Base-by-base conservation (phyloP, 1,140 invertebrate species). In the Nixonia krombeini region DNA sequence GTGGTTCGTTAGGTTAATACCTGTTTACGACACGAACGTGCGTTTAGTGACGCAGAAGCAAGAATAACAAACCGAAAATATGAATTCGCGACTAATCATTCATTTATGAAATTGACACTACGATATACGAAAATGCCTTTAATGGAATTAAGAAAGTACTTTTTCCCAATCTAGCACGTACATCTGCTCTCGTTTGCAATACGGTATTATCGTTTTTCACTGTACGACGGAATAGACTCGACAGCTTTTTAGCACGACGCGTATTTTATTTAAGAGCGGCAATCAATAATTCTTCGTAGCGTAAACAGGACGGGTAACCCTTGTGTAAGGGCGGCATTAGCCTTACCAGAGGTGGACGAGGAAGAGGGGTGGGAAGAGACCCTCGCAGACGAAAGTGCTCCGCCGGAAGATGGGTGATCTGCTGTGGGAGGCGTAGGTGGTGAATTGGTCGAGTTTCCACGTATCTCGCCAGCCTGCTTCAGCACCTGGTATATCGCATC, bases 401-500 rank as follows among this genome's bases (percentile, higher is more conserved):
- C 77, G 73, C 75, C 71, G 73, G 81, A 73, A 71, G 81, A 70
- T 59, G 80, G 68, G 72, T 82, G 82, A 78, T 84, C 82, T 67
- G 77, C 80, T 74, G 81, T 84, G 63, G 83, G 82, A 76, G 83
- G 83, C 76, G 82, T 84, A 73, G 83, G 81, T 74, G 83, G 83
- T 80, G 82, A 85, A 69, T 83, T 85, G 73, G 82, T 78, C 73
- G 83, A 82, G 57, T 82, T 85, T 74, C 83, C 83, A 74, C 83
- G 82, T 81, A 96, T 91, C 88, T 95, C 93, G 73, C 92, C 92
- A 73, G 94, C 94, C 85, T 95, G 92, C 88, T 96, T 96, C 87
- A 96, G 89, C 79, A 96, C 93, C 88, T 94, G 94, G 87, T 96
- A 96, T 79, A 93, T 94, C 85, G 92, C 90, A 88, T 96, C 94